Evolutionary conservation across 2,113 vertebrate genomes (phyloP), one percentile per base, ranked within the genome.

Genomic region (Corydoras sp.): DNA sequence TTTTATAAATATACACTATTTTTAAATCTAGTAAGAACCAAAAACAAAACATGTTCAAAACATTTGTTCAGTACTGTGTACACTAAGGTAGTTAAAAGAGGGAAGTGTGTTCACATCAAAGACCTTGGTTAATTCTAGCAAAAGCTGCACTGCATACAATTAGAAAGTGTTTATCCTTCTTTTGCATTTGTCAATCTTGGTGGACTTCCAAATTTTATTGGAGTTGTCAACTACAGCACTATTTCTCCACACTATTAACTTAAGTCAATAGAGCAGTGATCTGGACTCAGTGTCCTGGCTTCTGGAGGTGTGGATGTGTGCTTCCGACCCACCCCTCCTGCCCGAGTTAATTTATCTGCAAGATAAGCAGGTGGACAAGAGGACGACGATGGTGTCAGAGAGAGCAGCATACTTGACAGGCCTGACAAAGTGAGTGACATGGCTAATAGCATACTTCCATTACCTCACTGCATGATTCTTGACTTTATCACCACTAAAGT

Each of bases 311-410:
- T 82, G 72, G 35, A 87, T 81, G 58, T 79, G 68, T 62, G 75
- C 80, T 81, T 48, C 76, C 78, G 73, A 74, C 79, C 80, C 15
- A 6, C 32, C 83, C 81, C 77, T 86, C 81, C 86, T 85, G 83
- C 87, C 75, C 69, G 79, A 83, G 88, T 90, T 92, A 83, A 82
- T 91, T 89, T 86, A 85, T 83, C 81, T 77, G 84, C 79, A 85
- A 88, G 90, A 93, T 92, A 91, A 94, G 91, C 93, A 85, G 91
- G 76, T 89, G 94, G 90, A 93, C 89, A 88, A 89, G 87, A 81
- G 84, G 60, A 90, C 87, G 85, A 85, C 86, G 82, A 86, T 64
- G 81, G 73, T 84, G 82, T 88, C 83, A 88, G 86, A 88, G 82
- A 72, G 83, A 88, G 90, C 79, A 24, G 84, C 88, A 88, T 58